A percentile compares a stretch with the other conserved stretches of the same genome.
Conservation (phyloP, 2,113 vertebrate genomes). For the Misgurnus anguillicaudatus region DNA sequence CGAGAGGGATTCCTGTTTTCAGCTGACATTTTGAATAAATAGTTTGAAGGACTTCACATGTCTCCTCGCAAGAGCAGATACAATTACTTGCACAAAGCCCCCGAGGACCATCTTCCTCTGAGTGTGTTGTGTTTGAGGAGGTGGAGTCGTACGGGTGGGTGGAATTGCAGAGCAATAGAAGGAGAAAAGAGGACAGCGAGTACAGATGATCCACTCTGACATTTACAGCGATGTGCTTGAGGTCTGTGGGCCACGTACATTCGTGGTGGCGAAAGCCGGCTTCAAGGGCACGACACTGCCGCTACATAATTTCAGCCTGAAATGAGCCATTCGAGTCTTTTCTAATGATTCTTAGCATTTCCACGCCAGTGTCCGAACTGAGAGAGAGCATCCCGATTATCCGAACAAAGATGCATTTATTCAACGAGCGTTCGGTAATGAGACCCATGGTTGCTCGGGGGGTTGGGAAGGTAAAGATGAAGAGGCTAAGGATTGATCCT, state of each 20-base stretch:
- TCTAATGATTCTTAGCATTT: constrained; percentile 51
- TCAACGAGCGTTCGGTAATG: neutral
- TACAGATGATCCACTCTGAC: constrained; percentile 66
- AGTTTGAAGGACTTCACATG: constrained; percentile 68
- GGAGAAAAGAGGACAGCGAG: constrained; percentile 26
- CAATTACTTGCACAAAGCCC: constrained; percentile 56
- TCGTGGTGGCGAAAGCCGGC: constrained; percentile 56
- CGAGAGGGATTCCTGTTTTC: constrained; percentile 54
- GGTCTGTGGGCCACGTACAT: constrained; percentile 61
- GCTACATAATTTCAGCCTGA: constrained; percentile 53
- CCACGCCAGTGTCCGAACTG: constrained; percentile 37
- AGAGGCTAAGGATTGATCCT: neutral
- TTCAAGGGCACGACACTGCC: constrained; percentile 49
- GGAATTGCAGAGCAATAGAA: constrained; percentile 43
- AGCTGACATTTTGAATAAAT: constrained; percentile 64
- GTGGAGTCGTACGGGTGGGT: constrained; percentile 47
- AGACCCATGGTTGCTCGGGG: neutral
- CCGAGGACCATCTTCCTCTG: constrained; percentile 21
- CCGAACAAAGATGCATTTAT: neutral
- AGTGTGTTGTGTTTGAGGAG: constrained; percentile 55
- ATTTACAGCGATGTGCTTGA: constrained; percentile 61
- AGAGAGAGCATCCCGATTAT: constrained; percentile 14
- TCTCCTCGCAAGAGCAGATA: constrained; percentile 69
- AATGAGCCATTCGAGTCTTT: constrained; percentile 43
- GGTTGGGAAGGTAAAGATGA: constrained; percentile 1